phyloP scores from a whole-genome alignment of 1,140 invertebrate species.

The Zaprionus lachaisei region DNA sequence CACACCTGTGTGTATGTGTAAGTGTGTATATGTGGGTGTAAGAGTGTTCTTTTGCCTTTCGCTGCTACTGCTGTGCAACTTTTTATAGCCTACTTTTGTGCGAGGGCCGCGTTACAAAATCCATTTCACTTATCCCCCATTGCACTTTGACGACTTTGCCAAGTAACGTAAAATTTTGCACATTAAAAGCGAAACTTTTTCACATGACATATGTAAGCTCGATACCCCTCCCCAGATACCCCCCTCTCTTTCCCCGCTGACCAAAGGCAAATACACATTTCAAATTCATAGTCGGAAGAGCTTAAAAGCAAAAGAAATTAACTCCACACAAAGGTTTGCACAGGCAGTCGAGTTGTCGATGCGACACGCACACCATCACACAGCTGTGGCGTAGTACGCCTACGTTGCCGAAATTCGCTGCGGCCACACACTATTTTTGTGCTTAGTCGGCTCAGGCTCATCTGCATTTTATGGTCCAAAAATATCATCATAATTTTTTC shows the following conservation, averaged over 20 bases:
- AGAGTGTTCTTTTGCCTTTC: neutral
- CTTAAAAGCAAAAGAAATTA: slow-evolving; percentile 79
- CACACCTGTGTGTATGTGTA: neutral
- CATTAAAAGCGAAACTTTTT: slow-evolving; percentile 79
- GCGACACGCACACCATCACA: slow-evolving; percentile 28
- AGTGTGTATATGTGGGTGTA: neutral
- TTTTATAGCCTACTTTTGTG: slow-evolving; percentile 46
- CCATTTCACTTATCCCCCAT: slow-evolving; percentile 75
- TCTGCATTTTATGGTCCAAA: slow-evolving; percentile 82
- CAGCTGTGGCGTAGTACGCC: neutral
- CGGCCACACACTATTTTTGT: slow-evolving; percentile 70
- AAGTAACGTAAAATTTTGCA: slow-evolving; percentile 73
- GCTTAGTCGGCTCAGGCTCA: slow-evolving; percentile 82
- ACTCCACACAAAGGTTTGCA: slow-evolving; percentile 57
- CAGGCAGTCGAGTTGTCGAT: slow-evolving; percentile 43
- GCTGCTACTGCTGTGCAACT: neutral
- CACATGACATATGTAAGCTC: slow-evolving; percentile 77
- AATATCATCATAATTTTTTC: slow-evolving; percentile 81
- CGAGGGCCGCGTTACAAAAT: slow-evolving; percentile 54
- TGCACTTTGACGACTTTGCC: slow-evolving; percentile 77
- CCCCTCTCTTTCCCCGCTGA: neutral
- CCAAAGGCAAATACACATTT: slow-evolving; percentile 78
- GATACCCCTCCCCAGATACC: neutral
- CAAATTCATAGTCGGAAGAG: slow-evolving; percentile 74
- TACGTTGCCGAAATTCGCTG: slow-evolving; percentile 30